A percentile compares a stretch with the other conserved stretches of the same genome.
Evolutionary conservation across 2,797 vertebrate species (phyloP).

Genomic region (Antennarius maculatus): DNA sequence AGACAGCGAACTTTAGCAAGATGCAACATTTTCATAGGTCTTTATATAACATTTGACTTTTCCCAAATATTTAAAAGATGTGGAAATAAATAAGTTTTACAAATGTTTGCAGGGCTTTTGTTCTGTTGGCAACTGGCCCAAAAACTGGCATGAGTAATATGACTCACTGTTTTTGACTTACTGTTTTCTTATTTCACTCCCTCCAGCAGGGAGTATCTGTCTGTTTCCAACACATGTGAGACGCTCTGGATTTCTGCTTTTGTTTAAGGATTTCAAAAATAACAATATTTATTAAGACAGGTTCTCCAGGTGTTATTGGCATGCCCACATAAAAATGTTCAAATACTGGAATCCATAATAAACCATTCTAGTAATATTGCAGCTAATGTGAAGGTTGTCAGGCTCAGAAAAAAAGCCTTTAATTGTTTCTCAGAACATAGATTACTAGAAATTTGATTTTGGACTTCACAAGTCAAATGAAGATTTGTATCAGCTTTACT

Average conservation of each 20-base stretch:
- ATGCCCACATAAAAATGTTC: too few species aligned
- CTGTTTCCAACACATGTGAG: background rate
- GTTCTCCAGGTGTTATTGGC: too few species aligned
- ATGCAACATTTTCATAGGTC: background rate
- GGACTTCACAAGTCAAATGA: background rate
- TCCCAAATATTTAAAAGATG: conserved; percentile 27
- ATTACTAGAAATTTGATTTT: background rate
- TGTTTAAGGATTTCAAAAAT: too few species aligned
- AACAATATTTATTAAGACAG: too few species aligned
- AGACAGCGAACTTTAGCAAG: conserved; percentile 14
- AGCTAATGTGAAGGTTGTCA: background rate
- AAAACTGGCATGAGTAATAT: conserved; percentile 3
- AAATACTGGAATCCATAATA: background rate
- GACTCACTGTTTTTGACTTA: background rate
- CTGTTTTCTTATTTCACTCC: conserved; percentile 1
- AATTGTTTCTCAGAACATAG: background rate
- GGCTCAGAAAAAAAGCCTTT: background rate
- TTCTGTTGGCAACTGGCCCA: background rate
- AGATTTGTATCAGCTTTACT: background rate
- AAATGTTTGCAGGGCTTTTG: background rate
- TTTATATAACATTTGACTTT: too few species aligned
- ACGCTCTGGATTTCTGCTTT: too few species aligned
- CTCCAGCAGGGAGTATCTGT: background rate
- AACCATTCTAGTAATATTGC: too few species aligned
- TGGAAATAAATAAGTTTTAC: conserved; percentile 4